A percentile compares a stretch with the other conserved stretches of the same genome.
These are phyloP conservation scores for Mycteria americana DNA, from an alignment of 2,797 vertebrate genomes.

Conservation along the genomic window DNA sequence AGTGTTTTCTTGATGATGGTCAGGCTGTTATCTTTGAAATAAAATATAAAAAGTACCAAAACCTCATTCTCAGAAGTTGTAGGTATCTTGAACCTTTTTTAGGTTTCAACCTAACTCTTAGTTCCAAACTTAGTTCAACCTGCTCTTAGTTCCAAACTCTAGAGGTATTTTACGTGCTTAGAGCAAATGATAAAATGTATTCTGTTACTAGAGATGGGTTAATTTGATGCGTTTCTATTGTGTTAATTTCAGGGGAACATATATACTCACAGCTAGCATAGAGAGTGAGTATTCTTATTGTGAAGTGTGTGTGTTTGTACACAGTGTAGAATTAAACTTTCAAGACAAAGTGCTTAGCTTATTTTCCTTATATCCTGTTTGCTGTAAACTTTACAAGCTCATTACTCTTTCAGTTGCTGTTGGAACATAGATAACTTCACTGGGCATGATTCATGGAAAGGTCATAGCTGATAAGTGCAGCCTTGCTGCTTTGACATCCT, in stretches of 20 bases:
- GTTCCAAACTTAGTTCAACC: not conserved
- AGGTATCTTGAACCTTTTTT: not conserved
- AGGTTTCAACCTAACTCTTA: not conserved
- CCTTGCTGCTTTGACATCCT: constrained; percentile 31
- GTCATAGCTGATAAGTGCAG: constrained; percentile 12
- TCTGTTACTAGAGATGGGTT: not conserved
- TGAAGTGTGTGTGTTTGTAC: not conserved
- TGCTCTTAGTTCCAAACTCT: not conserved
- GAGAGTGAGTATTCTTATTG: not conserved
- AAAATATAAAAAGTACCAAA: not conserved
- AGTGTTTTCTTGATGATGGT: not conserved
- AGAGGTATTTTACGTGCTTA: not conserved
- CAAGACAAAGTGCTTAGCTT: not conserved
- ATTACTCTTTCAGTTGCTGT: not conserved
- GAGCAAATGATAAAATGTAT: not conserved
- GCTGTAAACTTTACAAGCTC: not conserved
- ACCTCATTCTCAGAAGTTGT: not conserved
- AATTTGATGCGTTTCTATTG: not conserved
- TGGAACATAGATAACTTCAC: not conserved
- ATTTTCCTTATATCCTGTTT: not conserved
- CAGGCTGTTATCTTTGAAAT: not conserved
- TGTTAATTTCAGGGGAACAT: not conserved
- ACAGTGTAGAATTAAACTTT: not conserved
- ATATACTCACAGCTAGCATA: not conserved
- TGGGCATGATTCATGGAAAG: constrained; percentile 6